Evolutionary conservation across 2,797 vertebrate genomes (phyloP).

Genomic region (Pogonophryne albipinna): DNA sequence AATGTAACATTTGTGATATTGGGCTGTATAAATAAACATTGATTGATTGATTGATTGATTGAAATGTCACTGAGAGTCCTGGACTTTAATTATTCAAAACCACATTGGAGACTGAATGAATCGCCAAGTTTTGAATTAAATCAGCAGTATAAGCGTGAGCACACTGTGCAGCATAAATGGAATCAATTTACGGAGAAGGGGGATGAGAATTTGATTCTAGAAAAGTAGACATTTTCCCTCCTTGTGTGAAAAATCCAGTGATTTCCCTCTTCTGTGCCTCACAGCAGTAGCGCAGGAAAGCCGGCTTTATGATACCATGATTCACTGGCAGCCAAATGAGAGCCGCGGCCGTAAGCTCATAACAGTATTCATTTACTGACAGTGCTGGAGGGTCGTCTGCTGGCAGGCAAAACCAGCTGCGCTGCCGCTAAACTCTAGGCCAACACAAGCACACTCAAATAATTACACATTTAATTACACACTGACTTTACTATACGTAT

Average conservation of each 20-base stretch:
- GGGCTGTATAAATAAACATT: no score
- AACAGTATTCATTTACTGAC: constrained; percentile 40
- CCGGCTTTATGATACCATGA: constrained; percentile 52
- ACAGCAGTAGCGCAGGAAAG: constrained; percentile 35
- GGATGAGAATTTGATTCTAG: constrained; percentile 21
- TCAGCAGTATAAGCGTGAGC: constrained; percentile 4
- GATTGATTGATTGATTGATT: no score
- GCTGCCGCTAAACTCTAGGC: background rate
- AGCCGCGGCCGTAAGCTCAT: constrained; percentile 56
- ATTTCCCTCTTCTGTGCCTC: constrained; percentile 33
- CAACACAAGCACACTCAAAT: background rate
- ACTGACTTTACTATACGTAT: no score
- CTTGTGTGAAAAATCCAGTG: constrained; percentile 24
- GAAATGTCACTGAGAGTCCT: background rate
- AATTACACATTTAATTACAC: background rate
- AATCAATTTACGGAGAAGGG: constrained; percentile 46
- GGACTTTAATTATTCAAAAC: background rate
- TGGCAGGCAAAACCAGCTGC: background rate
- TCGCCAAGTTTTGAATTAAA: constrained; percentile 22
- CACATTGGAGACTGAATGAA: background rate
- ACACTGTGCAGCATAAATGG: constrained; percentile 19
- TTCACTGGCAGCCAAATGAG: constrained; percentile 66
- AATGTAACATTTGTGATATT: no score
- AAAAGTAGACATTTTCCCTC: constrained; percentile 34
- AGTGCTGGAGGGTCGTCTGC: constrained; percentile 25